Conservation (phyloP, 2,797 vertebrate genomes). For the Pantherophis vulpinus region DNA sequence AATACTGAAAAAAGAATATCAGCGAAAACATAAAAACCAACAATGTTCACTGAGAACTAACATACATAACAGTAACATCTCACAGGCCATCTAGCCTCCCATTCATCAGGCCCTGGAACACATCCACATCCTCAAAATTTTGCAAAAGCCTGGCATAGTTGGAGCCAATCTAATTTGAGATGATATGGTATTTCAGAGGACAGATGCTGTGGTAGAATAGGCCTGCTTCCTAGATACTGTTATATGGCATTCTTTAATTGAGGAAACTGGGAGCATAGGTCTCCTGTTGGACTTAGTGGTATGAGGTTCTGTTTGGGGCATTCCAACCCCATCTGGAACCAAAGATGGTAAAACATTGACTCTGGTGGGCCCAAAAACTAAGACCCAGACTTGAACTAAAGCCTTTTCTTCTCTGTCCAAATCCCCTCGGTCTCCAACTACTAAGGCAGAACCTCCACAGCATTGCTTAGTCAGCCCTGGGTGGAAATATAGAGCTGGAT, state of each 20-base stretch:
- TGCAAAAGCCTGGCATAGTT: neutral
- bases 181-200: neutral
- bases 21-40: neutral
- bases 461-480: neutral
- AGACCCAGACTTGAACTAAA: neutral
- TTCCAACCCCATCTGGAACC: neutral
- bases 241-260: neutral
- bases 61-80: neutral
- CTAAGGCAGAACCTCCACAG: neutral
- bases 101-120: neutral
- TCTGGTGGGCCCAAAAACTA: neutral
- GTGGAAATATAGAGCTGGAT: neutral
- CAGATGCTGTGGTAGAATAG: neutral
- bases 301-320: neutral
- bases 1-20: neutral
- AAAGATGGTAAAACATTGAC: neutral
- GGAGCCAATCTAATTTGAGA: neutral
- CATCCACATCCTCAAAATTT: neutral
- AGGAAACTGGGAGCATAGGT: neutral
- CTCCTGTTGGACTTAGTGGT: neutral
- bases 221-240: neutral
- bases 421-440: neutral
- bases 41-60: neutral
- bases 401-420: neutral
- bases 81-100: neutral